These are phyloP conservation scores for Lasius fuliginosus DNA, from an alignment of 2,888 invertebrate species.

Conservation along the genomic window DNA sequence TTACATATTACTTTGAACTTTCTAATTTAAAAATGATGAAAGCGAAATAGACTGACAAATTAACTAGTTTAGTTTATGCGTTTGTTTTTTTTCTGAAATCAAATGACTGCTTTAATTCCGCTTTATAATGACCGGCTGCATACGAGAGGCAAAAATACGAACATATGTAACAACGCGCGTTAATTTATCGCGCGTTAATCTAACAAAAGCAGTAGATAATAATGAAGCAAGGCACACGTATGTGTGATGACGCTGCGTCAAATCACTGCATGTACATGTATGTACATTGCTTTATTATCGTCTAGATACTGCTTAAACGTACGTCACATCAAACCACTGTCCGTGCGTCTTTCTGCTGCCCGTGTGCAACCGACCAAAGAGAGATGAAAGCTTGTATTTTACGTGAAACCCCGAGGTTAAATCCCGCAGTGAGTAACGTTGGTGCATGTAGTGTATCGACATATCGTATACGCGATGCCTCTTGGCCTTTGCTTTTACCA, in stretches of 20 bases:
- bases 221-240: background rate
- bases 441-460: background rate
- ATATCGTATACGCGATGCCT: constrained; percentile 8
- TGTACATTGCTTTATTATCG: background rate
- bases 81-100: background rate
- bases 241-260: background rate
- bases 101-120: background rate
- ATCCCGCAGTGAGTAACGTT: background rate
- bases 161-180: background rate
- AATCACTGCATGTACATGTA: background rate
- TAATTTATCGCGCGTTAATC: background rate
- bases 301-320: background rate
- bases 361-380: background rate
- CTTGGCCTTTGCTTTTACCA: constrained; percentile 22
- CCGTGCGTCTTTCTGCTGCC: background rate
- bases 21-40: constrained; percentile 6
- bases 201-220: background rate
- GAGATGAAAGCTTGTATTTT: constrained; percentile 19
- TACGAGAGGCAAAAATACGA: background rate
- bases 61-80: background rate
- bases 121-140: background rate
- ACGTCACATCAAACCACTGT: background rate
- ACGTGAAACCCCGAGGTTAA: background rate
- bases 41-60: background rate
- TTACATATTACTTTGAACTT: constrained; percentile 1